Base-by-base conservation (phyloP, 2,888 invertebrate genomes). In the Ectemnius cavifrons region DNA sequence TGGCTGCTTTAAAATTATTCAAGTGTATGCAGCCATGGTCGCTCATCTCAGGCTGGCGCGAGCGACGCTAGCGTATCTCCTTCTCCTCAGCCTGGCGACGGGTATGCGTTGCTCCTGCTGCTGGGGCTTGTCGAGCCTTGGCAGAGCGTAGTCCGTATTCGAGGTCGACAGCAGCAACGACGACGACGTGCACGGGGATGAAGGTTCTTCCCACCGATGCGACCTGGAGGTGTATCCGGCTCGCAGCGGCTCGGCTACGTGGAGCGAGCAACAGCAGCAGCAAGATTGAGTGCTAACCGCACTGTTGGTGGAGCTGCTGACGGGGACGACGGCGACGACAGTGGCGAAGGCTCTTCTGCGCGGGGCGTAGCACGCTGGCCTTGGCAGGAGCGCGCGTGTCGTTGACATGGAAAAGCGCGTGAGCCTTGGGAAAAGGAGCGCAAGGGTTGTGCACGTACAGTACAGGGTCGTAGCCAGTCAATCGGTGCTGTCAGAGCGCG, bases 1-100 rank as follows among this genome's bases (percentile, higher is more conserved):
- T 94, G 65, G 94, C 93, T 87, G 94, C 94, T 93, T 96, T 96
- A 92, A 95, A 95, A 92, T 94, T 94, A 92, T 93, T 94, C 89
- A 96, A 92, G 92, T 97, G 97, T 91, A 94, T 93, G 91, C 96
- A 97, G 89, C 95, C 95, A 93, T 92, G 93, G 92, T 93, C 93
- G 92, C 93, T 94, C 94, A 94, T 95, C 87, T 89, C 89, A 89
- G 84, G 83, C 81, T 80, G 80, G 77, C 80, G 75, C 49, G 77
- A 84, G 72, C 79, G 74, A 78, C 77, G 77, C 67, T 73, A 74
- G 68, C 59, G 66, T 70, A 61, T 72, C 65, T 76, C 72, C 70
- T 80, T 28, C 66, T 71, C 59, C 63, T 78, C 67, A 37, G 61
- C 71, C 75, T 68, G 69, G 28, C 58, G 16, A 67, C 45, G 52